These are phyloP conservation scores for Bradypus variegatus DNA, from an alignment of 2,797 vertebrate genomes.

Conservation along the genomic window DNA sequence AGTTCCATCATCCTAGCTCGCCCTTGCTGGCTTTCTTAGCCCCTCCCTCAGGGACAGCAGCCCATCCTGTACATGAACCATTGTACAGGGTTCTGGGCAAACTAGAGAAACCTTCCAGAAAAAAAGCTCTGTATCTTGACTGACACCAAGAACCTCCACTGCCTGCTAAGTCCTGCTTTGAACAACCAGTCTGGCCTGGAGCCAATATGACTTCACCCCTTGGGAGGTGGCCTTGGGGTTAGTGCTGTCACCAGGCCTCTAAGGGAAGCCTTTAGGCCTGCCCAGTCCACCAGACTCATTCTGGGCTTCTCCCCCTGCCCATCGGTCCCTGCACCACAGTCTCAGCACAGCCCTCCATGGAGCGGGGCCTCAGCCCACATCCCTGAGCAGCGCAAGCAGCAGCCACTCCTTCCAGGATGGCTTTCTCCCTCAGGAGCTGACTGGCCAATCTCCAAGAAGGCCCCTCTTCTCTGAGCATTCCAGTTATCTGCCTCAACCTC, in stretches of 20 bases:
- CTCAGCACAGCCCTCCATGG: not conserved
- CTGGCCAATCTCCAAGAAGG: not conserved
- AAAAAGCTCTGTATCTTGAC: not conserved
- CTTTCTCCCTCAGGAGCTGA: not conserved
- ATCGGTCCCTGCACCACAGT: accelerated
- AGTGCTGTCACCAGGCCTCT: not conserved
- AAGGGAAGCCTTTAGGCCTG: not conserved
- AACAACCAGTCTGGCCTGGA: not conserved
- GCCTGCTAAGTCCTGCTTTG: not conserved
- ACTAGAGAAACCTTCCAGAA: not conserved
- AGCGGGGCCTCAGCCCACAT: too few relatives aligned
- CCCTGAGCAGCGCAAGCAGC: not conserved
- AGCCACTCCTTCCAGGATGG: too few relatives aligned
- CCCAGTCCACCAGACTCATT: not conserved
- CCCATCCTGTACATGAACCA: not conserved
- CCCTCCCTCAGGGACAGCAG: not conserved
- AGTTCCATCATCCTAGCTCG: not conserved
- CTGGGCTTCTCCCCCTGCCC: not conserved
- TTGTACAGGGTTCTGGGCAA: not conserved
- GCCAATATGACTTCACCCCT: not conserved
- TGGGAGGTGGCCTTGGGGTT: not conserved
- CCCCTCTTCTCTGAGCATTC: not conserved
- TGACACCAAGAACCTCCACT: not conserved
- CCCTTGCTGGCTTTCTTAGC: not conserved
- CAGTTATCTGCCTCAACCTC: slow-evolving; percentile 6